Evolutionary conservation across 2,113 vertebrate species (phyloP).

Genomic region (Anhinga rufa): DNA sequence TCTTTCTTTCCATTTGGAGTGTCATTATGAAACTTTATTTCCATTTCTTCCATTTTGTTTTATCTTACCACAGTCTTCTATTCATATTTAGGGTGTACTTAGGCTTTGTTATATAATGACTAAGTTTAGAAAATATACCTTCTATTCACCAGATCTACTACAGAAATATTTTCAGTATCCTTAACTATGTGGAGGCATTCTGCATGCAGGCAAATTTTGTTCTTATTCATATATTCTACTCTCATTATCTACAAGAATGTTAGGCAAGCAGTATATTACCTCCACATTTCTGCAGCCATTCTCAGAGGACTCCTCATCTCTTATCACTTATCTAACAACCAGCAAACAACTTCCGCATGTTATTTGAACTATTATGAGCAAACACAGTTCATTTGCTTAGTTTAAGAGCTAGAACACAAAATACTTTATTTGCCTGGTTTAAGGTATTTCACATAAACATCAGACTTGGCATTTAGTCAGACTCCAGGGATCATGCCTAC

Average conservation of each 20-base stretch:
- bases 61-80: not conserved
- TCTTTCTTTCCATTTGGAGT: not conserved
- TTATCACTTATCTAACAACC: not conserved
- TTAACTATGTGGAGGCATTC: not conserved
- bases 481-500: not conserved
- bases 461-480: not conserved
- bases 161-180: not conserved
- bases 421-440: not conserved
- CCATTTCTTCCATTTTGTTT: not conserved
- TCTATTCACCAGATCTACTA: not conserved
- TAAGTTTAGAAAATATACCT: not conserved
- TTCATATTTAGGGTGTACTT: not conserved
- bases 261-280: not conserved
- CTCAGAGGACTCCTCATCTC: not conserved
- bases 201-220: not conserved
- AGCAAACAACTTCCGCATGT: not conserved
- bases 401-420: not conserved
- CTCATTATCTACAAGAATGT: not conserved
- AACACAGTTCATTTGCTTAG: not conserved
- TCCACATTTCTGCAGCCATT: not conserved
- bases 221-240: not conserved
- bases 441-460: slow-evolving; percentile 14
- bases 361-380: not conserved
- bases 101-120: not conserved
- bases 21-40: not conserved